phyloP scores from a whole-genome alignment of 2,888 invertebrate genomes.

The Plagodis dolabraria region DNA sequence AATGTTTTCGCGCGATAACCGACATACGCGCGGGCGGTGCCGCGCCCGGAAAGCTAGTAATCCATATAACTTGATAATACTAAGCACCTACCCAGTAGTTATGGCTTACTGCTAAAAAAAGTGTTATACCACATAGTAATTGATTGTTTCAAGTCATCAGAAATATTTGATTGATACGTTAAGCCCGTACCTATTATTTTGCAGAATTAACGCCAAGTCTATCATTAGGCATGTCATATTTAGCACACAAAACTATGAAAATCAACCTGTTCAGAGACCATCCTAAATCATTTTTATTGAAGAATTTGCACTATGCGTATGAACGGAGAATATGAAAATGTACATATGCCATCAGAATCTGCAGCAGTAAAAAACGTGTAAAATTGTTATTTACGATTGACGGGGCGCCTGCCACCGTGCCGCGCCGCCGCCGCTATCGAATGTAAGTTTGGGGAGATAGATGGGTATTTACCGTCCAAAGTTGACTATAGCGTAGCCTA shows the following conservation, averaged over 20 bases:
- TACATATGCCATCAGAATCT: constrained; percentile 22
- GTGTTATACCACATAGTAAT: no score
- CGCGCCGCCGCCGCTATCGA: constrained; percentile 20
- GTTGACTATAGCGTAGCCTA: not conserved
- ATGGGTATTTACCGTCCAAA: constrained; percentile 20
- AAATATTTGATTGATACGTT: no score
- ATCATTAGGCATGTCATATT: constrained; percentile 1
- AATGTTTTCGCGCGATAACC: no score
- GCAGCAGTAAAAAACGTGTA: constrained; percentile 35
- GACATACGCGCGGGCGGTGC: no score
- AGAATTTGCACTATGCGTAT: constrained; percentile 21
- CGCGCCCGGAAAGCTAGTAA: no score
- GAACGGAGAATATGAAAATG: constrained; percentile 26
- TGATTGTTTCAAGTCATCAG: no score
- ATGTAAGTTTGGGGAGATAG: constrained; percentile 13
- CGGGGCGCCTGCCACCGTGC: not conserved
- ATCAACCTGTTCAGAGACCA: not conserved
- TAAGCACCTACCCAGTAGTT: not conserved
- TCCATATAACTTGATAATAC: not conserved
- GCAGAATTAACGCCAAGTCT: no score
- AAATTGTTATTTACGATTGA: constrained; percentile 37
- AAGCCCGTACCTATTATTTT: no score
- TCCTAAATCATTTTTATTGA: constrained; percentile 16
- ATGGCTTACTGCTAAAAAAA: no score
- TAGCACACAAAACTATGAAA: constrained; percentile 6